Evolutionary conservation across 1,140 invertebrate genomes (phyloP), one percentile per base, ranked within the genome.

Genomic region (Calycopis cecrops): DNA sequence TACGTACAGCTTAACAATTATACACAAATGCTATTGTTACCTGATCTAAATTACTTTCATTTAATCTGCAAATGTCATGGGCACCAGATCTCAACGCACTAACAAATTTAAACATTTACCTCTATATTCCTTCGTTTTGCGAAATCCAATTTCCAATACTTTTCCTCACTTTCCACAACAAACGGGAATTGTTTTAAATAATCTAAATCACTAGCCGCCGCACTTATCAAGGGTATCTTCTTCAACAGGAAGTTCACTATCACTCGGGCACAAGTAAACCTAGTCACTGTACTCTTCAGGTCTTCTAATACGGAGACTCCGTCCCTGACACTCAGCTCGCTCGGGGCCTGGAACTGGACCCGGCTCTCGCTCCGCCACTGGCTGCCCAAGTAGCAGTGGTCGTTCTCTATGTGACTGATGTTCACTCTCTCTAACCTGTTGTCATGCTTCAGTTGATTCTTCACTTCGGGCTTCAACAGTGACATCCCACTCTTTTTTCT

Each of bases 111-210:
- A 21, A 51, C 35, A 64, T 62, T 71, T 53, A 88, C 87, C 72
- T 88, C 85, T 42, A 85, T 79, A 82, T 88, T 87, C 57, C 85
- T 79, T 53, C 87, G 60, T 56, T 87, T 88, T 11, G 80, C 73
- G 42, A 79, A 76, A 63, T 83, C 76, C 51, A 87, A 60, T 38
- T 77, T 78, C 79, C 83, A 88, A 63, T 77, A 88, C 10, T 35
- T 63, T 6, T 85, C 76, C 6, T 78, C 71, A 55, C 38, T 76
- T 10, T 83, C 71, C 3, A 88, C 86, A 2, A 79, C 76, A 59
- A 84, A 88, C 0, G 87, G 85, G 37, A 87, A 82, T 38, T 62
- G 17, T 44, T 70, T 72, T 0, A 65, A 51, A 59, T 73, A 87
- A 34, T 81, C 73, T 1, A 44, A 18, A 17, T 74, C 65, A 12